phyloP scores from a whole-genome alignment of 2,888 invertebrate genomes.

The Hymenopus coronatus region DNA sequence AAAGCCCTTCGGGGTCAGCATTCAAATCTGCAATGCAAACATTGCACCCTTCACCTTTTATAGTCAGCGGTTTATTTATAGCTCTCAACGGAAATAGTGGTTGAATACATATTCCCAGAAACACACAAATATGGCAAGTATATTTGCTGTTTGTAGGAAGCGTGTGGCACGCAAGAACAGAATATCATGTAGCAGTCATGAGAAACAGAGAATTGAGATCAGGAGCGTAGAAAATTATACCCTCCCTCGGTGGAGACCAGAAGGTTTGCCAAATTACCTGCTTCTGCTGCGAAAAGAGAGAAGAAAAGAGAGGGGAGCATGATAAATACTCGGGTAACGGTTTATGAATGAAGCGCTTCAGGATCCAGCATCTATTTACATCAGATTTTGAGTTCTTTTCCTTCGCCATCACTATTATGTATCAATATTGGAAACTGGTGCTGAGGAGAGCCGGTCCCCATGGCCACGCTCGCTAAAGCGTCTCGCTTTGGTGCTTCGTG shows the following conservation, averaged over 20 bases:
- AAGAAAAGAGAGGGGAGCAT: neutral
- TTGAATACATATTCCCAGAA: neutral
- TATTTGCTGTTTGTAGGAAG: neutral
- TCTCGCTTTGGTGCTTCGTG: too few species aligned
- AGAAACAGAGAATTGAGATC: neutral
- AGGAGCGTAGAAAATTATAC: neutral
- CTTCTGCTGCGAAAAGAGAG: neutral
- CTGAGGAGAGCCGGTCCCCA: too few species aligned
- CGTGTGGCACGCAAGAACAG: neutral
- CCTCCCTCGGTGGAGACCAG: neutral
- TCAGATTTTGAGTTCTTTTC: too few species aligned
- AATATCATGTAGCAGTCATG: neutral
- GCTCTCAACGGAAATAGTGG: neutral
- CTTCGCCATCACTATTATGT: too few species aligned
- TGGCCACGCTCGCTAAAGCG: too few species aligned
- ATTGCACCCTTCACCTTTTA: neutral
- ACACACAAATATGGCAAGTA: neutral
- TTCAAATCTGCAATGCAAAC: neutral
- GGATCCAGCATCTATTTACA: too few species aligned
- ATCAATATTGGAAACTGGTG: too few species aligned
- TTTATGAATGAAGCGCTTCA: neutral
- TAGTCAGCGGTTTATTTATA: neutral
- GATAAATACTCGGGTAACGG: neutral
- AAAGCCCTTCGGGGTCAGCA: neutral
- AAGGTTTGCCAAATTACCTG: neutral